A percentile compares a stretch with the other conserved stretches of the same genome.
Evolutionary conservation across 2,888 invertebrate species (phyloP).

Genomic region (Epirrita christyi): DNA sequence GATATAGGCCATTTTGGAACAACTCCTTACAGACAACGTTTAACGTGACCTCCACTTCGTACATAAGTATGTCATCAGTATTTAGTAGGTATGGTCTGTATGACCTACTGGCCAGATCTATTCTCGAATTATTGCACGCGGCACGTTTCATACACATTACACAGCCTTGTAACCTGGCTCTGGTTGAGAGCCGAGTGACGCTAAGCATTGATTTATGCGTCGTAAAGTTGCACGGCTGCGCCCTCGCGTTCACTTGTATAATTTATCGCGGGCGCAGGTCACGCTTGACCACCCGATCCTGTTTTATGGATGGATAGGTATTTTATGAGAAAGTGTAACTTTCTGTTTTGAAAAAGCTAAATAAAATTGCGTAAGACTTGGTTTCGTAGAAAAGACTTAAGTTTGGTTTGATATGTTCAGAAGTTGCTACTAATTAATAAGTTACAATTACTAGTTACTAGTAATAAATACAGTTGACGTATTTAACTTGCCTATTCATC

Average conservation of each 20-base stretch:
- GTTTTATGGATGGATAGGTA: constrained; percentile 20
- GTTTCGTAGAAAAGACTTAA: background rate
- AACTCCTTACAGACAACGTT: too few relatives aligned
- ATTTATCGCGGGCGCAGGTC: constrained; percentile 68
- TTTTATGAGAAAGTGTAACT: constrained; percentile 23
- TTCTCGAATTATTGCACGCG: background rate
- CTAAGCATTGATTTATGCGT: constrained; percentile 73
- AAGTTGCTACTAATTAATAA: background rate
- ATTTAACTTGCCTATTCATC: too few relatives aligned
- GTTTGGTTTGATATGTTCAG: background rate
- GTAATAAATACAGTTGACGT: too few relatives aligned
- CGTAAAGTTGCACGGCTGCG: constrained; percentile 77
- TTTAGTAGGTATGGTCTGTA: too few relatives aligned
- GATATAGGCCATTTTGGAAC: too few relatives aligned
- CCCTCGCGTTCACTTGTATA: constrained; percentile 80
- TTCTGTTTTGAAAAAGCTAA: constrained; percentile 20
- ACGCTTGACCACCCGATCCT: constrained; percentile 69
- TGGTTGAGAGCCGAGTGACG: constrained; percentile 55
- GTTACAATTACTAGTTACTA: too few relatives aligned
- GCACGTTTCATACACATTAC: background rate
- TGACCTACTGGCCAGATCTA: too few relatives aligned
- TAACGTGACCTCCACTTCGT: too few relatives aligned
- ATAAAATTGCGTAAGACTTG: constrained; percentile 2
- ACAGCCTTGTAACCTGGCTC: constrained; percentile 46
- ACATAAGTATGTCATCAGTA: too few relatives aligned